These are phyloP conservation scores for Poecilus cupreus DNA, from an alignment of 2,888 invertebrate species.

Conservation along the genomic window DNA sequence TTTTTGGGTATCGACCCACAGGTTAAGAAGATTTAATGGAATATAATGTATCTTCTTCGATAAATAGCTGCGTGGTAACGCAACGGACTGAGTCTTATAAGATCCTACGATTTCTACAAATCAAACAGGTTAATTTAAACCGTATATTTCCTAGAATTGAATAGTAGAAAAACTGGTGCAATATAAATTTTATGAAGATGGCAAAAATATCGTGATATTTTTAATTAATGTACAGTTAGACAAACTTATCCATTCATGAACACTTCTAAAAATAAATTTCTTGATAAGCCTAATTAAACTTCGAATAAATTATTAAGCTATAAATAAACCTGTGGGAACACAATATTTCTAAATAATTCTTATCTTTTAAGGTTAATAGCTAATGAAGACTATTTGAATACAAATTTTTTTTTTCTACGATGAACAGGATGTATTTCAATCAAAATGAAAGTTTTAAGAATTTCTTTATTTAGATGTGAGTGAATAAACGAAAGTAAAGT, in stretches of 20 bases:
- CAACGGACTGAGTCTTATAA: too few relatives aligned
- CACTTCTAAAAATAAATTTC: background rate
- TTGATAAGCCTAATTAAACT: background rate
- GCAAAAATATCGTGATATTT: too few relatives aligned
- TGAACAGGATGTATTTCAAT: background rate
- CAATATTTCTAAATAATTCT: background rate
- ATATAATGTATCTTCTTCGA: too few relatives aligned
- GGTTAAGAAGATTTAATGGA: too few relatives aligned
- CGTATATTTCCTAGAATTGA: too few relatives aligned
- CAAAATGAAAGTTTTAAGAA: background rate
- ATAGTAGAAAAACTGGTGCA: too few relatives aligned
- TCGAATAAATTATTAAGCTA: background rate
- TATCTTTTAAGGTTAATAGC: constrained; percentile 7
- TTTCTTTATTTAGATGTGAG: background rate
- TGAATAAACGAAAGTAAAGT: constrained; percentile 19
- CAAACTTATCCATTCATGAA: background rate
- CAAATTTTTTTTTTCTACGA: background rate
- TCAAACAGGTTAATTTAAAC: too few relatives aligned
- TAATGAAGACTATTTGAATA: constrained; percentile 6
- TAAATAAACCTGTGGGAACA: constrained; percentile 18
- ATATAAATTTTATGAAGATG: too few relatives aligned
- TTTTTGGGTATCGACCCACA: too few relatives aligned
- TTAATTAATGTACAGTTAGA: too few relatives aligned
- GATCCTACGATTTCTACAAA: too few relatives aligned
- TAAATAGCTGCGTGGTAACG: too few relatives aligned